phyloP scores from a whole-genome alignment of 2,113 vertebrate species.

The Tor tambroides region DNA sequence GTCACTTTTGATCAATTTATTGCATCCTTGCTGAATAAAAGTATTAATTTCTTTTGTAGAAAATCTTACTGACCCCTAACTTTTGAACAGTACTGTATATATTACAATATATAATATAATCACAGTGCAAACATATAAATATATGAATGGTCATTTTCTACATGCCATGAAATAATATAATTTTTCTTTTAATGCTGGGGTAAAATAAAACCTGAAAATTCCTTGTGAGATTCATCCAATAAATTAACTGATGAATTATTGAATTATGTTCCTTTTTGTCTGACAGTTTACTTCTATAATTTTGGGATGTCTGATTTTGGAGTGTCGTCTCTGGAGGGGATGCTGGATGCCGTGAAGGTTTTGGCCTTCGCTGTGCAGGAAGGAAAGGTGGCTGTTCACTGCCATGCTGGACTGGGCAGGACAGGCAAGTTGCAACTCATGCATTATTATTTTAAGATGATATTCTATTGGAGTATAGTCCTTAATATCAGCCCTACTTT shows the following conservation, averaged over 20 bases:
- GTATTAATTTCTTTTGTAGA: neutral
- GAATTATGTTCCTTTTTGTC: constrained; percentile 10
- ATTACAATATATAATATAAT: neutral
- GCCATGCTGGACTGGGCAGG: constrained; percentile 81
- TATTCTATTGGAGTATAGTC: neutral
- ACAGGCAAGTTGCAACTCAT: constrained; percentile 69
- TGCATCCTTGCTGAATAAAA: neutral
- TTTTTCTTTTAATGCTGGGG: neutral
- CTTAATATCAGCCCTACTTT: neutral
- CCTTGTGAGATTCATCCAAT: neutral
- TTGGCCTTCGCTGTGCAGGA: constrained; percentile 78
- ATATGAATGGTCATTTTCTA: neutral
- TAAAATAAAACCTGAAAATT: neutral
- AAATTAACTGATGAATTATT: neutral
- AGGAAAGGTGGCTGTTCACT: constrained; percentile 81
- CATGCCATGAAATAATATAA: neutral
- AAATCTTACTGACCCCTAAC: neutral
- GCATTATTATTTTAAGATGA: neutral
- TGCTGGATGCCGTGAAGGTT: constrained; percentile 81
- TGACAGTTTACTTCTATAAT: constrained; percentile 83
- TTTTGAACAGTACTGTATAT: neutral
- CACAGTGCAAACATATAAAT: neutral
- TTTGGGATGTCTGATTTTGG: constrained; percentile 82
- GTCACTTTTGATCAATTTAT: neutral
- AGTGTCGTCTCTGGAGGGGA: constrained; percentile 73